A percentile compares a stretch with the other conserved stretches of the same genome.
Evolutionary conservation across 1,140 invertebrate genomes (phyloP).

Genomic region (Penaeus vannamei): DNA sequence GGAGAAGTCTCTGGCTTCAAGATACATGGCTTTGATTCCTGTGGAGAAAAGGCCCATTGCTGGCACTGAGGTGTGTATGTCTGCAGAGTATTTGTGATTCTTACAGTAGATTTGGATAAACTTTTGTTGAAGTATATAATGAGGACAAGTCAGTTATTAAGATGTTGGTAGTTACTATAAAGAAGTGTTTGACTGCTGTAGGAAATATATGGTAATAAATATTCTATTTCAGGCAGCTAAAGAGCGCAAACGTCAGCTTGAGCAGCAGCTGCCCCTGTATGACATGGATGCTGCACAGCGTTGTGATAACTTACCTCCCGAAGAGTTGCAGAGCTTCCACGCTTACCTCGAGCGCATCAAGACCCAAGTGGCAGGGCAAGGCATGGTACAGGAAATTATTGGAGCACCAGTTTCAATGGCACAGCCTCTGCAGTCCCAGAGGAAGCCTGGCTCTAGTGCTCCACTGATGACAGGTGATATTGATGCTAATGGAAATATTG

Average conservation of each 20-base stretch:
- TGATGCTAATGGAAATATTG: constrained; percentile 19
- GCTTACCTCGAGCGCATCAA: constrained; percentile 62
- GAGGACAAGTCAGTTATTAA: no score
- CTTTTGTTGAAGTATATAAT: background rate
- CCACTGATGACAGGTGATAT: background rate
- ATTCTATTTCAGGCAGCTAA: constrained; percentile 61
- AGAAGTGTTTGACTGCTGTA: background rate
- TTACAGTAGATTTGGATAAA: background rate
- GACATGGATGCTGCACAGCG: constrained; percentile 66
- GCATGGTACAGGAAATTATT: constrained; percentile 57
- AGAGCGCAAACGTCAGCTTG: constrained; percentile 59
- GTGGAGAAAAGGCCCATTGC: constrained; percentile 65
- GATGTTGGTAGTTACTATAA: background rate
- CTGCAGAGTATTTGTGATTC: background rate
- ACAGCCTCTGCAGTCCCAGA: constrained; percentile 33
- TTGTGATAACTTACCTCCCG: constrained; percentile 61
- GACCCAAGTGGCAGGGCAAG: constrained; percentile 65
- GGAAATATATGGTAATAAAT: background rate
- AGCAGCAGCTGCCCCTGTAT: constrained; percentile 67
- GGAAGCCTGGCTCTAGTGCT: background rate
- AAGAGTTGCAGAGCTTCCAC: constrained; percentile 65
- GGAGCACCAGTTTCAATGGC: constrained; percentile 41
- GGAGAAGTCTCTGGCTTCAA: constrained; percentile 51
- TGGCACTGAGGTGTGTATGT: constrained; percentile 60
- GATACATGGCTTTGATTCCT: constrained; percentile 67